Base-by-base conservation (phyloP, 2,113 vertebrate genomes). In the Rhinichthys klamathensis region DNA sequence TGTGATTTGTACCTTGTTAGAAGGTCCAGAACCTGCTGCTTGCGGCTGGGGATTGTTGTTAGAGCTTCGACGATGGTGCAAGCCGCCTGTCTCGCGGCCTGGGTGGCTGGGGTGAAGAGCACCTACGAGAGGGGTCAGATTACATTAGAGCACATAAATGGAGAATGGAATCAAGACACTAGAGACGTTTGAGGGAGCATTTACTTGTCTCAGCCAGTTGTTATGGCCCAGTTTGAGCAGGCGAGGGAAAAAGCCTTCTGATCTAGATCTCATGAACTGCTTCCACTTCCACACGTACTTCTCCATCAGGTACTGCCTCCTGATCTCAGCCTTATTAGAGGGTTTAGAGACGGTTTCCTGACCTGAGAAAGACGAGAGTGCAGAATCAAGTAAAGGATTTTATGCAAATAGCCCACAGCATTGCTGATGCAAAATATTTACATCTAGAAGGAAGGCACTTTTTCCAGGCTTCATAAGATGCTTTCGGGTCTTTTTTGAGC, bases 281-380 rank as follows among this genome's bases (percentile, higher is more conserved):
- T 98, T 99, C 98, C 98, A 99, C 82, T 98, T 97, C 98, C 98
- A 99, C 1, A 96, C 93, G 0, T 99, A 99, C 90, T 99, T 99
- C 93, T 99, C 98, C 0, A 95, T 94, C 92, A 99, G 90, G 88
- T 98, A 99, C 83, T 98, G 96, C 61, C 94, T 96, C 87, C 96
- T 95, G 58, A 98, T 93, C 89, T 99, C 98, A 15, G 93, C 88
- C 88, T 97, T 98, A 87, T 94, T 97, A 85, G 94, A 95, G 63
- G 97, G 93, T 80, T 98, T 99, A 12, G 97, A 95, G 0, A 92
- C 93, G 11, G 88, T 90, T 76, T 99, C 98, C n/a, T 94, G 94
- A 77, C 92, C 94, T 95, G 89, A 5, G 3, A 82, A 13, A 46
- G 27, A 44, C 38, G 4, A 70, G n/a, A 77, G 5, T 25, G 13